A percentile compares a stretch with the other conserved stretches of the same genome.
phyloP scores from a whole-genome alignment of 30 jellyfish, hydroid and myxozoan genomes.

The Turritopsis dohrnii region DNA sequence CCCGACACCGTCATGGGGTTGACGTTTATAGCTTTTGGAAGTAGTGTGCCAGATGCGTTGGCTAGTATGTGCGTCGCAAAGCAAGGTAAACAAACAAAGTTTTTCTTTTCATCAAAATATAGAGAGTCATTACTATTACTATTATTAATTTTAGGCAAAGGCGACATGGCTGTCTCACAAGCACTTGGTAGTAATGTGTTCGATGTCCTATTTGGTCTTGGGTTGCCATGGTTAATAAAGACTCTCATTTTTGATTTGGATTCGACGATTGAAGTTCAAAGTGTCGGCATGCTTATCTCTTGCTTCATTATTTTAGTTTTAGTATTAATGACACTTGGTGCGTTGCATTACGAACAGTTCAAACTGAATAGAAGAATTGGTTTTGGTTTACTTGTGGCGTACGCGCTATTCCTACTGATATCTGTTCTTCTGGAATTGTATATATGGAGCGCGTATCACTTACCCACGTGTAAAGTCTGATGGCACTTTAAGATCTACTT shows the following conservation, averaged over 20 bases:
- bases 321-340: constrained; percentile 17
- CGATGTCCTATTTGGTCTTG: constrained; percentile 87
- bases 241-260: constrained; percentile 39
- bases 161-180: constrained; percentile 88
- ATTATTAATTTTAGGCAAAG: constrained; percentile 31
- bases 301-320: constrained; percentile 40
- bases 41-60: constrained; percentile 95
- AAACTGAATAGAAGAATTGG: constrained; percentile 31
- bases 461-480: constrained; percentile 27
- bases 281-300: constrained; percentile 39
- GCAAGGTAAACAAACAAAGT: constrained; percentile 68
- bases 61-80: constrained; percentile 84
- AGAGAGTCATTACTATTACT: background rate
- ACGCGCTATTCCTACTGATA: constrained; percentile 27
- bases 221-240: constrained; percentile 93
- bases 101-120: too few relatives aligned
- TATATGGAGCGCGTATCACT: constrained; percentile 29
- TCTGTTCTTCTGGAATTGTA: constrained; percentile 40
- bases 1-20: constrained; percentile 97
- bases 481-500: too few relatives aligned
- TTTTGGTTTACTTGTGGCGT: constrained; percentile 20
- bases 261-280: constrained; percentile 31
- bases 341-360: constrained; percentile 20
- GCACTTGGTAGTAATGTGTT: constrained; percentile 94
- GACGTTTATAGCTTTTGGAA: constrained; percentile 81